These are phyloP conservation scores for Orthonyx spaldingii DNA, from an alignment of 2,113 vertebrate genomes.

Conservation along the genomic window DNA sequence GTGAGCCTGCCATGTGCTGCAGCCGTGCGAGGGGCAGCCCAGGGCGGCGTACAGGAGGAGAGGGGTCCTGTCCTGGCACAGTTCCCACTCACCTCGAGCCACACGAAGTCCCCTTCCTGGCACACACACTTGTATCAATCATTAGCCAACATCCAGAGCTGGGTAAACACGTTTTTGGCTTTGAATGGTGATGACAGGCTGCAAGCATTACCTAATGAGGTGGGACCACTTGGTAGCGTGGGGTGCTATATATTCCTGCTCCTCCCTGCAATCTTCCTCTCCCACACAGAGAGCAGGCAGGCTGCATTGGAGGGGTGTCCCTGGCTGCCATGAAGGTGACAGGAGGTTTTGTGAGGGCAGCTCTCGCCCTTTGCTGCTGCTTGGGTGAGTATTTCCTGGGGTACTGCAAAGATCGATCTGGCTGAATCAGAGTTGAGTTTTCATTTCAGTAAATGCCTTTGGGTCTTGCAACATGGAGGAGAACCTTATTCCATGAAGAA, in stretches of 20 bases:
- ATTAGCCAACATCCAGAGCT: slow-evolving; percentile 42
- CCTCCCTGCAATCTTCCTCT: not conserved
- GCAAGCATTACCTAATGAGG: not conserved
- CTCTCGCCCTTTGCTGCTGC: slow-evolving; percentile 40
- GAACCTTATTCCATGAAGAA: not conserved
- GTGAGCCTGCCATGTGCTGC: not conserved
- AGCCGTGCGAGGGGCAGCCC: accelerated
- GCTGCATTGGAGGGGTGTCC: not conserved
- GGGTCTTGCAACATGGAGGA: not conserved
- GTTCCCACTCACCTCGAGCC: not conserved
- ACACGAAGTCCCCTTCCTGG: not conserved
- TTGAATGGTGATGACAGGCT: not conserved
- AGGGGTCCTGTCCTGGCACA: not conserved
- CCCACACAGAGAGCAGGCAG: not conserved
- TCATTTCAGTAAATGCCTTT: not conserved
- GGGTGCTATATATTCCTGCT: slow-evolving; percentile 22
- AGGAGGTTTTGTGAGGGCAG: not conserved
- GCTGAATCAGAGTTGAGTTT: not conserved
- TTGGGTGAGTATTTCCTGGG: slow-evolving; percentile 30
- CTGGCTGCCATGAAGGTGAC: slow-evolving; percentile 26
- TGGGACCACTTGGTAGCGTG: not conserved
- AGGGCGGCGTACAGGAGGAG: accelerated
- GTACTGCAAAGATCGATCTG: not conserved
- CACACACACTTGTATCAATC: not conserved
- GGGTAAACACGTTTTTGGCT: slow-evolving; percentile 42